Evolutionary conservation across 35 echinoderm and acorn worm species (phyloP).

Genomic region (Patiria miniata): DNA sequence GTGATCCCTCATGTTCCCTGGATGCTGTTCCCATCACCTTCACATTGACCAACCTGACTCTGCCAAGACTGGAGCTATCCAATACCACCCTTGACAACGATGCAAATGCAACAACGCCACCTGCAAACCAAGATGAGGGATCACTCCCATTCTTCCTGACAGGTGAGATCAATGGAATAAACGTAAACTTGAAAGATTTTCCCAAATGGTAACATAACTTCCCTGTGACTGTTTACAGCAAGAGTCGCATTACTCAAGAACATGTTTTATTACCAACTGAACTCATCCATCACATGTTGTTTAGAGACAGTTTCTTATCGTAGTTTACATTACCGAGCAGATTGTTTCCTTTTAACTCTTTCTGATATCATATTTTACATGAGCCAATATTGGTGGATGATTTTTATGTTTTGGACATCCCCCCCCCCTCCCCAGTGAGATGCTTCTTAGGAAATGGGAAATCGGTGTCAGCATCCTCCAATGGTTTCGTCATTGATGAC

Average conservation of each 20-base stretch:
- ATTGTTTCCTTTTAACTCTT: too few species aligned
- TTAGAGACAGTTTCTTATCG: too few species aligned
- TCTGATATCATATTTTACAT: too few species aligned
- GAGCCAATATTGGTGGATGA: too few species aligned
- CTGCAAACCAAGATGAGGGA: not conserved
- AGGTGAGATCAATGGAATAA: not conserved
- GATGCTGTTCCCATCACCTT: conserved; percentile 1
- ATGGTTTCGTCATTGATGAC: conserved; percentile 35
- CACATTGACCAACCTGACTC: conserved; percentile 4
- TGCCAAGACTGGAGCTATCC: not conserved
- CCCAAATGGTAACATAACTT: too few species aligned
- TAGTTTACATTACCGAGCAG: too few species aligned
- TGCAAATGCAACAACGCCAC: not conserved
- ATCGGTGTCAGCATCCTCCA: not conserved
- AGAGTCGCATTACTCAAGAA: too few species aligned
- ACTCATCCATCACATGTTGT: too few species aligned
- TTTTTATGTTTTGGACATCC: too few species aligned
- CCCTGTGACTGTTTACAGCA: too few species aligned
- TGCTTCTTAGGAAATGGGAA: conserved; percentile 25
- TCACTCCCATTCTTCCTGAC: not conserved
- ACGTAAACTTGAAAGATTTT: not conserved
- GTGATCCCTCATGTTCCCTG: conserved; percentile 20
- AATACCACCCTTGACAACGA: conserved; percentile 7
- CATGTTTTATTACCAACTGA: too few species aligned
- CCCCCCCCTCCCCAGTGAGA: not conserved